Conservation (phyloP, 2,797 vertebrate genomes). For the Gastrophryne carolinensis region DNA sequence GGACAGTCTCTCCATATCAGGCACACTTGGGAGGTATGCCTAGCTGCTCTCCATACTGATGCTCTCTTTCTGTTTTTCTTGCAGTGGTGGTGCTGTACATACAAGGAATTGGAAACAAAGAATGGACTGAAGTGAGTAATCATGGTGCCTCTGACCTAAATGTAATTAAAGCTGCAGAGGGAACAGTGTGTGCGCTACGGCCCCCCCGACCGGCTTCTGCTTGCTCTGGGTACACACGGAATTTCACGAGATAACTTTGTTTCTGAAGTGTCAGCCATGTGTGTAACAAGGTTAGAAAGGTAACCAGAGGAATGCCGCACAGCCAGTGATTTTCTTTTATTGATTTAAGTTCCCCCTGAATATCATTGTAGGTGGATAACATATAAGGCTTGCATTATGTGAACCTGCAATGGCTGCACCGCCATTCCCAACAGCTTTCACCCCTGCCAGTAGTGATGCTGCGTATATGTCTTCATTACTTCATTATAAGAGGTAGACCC, state of each 20-base stretch:
- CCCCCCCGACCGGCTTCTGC: background rate
- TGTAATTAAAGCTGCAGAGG: background rate
- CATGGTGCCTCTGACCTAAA: background rate
- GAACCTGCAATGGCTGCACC: too few relatives aligned
- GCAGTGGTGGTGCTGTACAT: conserved; percentile 87
- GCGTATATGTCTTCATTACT: too few relatives aligned
- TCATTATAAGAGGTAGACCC: too few relatives aligned
- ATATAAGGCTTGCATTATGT: background rate
- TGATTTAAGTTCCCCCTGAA: background rate
- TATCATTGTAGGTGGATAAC: background rate
- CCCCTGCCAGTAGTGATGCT: too few relatives aligned
- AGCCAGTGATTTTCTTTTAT: background rate
- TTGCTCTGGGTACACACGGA: background rate
- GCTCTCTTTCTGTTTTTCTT: conserved; percentile 57
- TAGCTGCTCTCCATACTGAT: too few relatives aligned
- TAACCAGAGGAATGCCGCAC: background rate
- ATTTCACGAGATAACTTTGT: background rate
- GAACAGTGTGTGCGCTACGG: background rate
- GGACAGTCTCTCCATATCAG: too few relatives aligned
- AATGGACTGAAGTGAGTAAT: conserved; percentile 93
- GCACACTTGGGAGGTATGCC: too few relatives aligned
- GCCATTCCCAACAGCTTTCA: too few relatives aligned
- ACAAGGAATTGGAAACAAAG: conserved; percentile 88
- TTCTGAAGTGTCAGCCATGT: background rate
- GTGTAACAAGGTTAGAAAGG: background rate